Conservation (phyloP, 2,113 vertebrate genomes). For the Athene noctua region DNA sequence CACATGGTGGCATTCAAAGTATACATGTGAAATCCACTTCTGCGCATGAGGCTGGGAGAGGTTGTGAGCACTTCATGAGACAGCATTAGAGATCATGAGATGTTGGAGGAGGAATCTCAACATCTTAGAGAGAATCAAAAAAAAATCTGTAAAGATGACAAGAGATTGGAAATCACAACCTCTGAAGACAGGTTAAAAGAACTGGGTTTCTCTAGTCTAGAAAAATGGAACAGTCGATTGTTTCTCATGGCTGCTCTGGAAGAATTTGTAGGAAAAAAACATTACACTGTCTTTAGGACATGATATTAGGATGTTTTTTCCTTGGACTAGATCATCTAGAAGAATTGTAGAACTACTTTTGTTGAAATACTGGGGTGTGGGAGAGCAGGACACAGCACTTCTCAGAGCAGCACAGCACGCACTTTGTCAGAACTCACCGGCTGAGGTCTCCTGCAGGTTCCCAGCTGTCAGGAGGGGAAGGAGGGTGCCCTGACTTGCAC, state of each 20-base stretch:
- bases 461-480: not conserved
- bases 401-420: not conserved
- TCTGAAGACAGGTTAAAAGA: not conserved
- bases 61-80: not conserved
- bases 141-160: not conserved
- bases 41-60: not conserved
- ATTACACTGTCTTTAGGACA: fast-evolving
- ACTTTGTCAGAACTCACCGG: not conserved
- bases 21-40: not conserved
- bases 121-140: not conserved
- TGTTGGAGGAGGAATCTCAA: not conserved
- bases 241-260: not conserved
- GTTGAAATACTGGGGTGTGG: not conserved
- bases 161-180: not conserved
- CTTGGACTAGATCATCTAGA: not conserved
- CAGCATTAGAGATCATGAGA: not conserved
- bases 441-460: not conserved
- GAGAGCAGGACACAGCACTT: not conserved
- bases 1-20: not conserved
- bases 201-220: not conserved
- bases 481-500: not conserved
- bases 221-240: not conserved
- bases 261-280: not conserved
- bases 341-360: not conserved
- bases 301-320: not conserved